Evolutionary conservation across 1,140 invertebrate genomes (phyloP).

Genomic region (Prorops nasuta): DNA sequence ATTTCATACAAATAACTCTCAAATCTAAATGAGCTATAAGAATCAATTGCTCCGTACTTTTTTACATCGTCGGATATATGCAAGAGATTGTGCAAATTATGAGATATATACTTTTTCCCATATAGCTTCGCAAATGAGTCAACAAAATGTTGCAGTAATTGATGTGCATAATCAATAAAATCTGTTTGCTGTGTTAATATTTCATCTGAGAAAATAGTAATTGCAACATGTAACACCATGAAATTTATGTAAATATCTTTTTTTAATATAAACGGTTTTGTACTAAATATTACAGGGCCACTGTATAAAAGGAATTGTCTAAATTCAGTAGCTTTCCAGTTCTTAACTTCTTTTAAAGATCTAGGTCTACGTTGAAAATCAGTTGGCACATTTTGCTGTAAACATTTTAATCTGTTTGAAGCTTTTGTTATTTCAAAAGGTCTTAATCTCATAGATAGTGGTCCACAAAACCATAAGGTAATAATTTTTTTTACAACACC

Average conservation of each 20-base stretch:
- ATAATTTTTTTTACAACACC: slow-evolving; percentile 6
- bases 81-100: not conserved
- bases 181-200: no score
- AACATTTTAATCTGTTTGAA: not conserved
- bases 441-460: slow-evolving; percentile 3
- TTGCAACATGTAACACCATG: no score
- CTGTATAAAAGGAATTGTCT: slow-evolving; percentile 22
- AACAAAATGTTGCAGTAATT: not conserved
- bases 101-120: not conserved
- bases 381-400: not conserved
- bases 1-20: no score
- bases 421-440: not conserved
- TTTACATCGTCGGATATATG: no score
- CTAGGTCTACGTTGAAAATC: slow-evolving; percentile 15
- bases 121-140: not conserved
- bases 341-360: slow-evolving; percentile 13
- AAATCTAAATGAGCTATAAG: no score
- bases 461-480: slow-evolving; percentile 1
- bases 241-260: no score
- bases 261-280: no score
- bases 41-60: no score
- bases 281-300: slow-evolving; percentile 11
- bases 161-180: not conserved
- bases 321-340: slow-evolving; percentile 28
- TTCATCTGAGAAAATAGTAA: no score